Evolutionary conservation across 2,888 invertebrate species (phyloP).

Genomic region (Calameuta idolon): DNA sequence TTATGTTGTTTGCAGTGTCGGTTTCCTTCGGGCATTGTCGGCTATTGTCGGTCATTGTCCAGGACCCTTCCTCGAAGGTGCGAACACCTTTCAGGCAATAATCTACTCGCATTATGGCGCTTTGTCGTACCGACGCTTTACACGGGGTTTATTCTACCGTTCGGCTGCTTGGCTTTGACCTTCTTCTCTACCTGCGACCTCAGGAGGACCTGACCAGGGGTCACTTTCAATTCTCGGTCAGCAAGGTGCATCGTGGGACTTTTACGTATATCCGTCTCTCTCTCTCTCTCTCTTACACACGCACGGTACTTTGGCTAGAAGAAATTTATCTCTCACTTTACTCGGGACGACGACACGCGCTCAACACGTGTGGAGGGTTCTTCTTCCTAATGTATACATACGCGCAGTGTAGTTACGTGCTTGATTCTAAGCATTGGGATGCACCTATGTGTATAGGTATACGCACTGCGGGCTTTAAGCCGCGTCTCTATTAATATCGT

Average conservation of each 20-base stretch:
- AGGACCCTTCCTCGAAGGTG: slow-evolving; percentile 60
- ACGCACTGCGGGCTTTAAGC: neutral
- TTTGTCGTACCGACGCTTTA: slow-evolving; percentile 61
- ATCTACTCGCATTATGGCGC: slow-evolving; percentile 63
- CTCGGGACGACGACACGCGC: neutral
- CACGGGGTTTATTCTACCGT: slow-evolving; percentile 12
- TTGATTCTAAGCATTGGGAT: slow-evolving; percentile 36
- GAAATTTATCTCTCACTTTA: neutral
- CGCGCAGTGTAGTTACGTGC: neutral
- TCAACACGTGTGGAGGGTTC: neutral
- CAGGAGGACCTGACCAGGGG: slow-evolving; percentile 64
- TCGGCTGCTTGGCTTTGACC: neutral
- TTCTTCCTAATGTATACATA: neutral
- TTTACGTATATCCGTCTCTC: neutral
- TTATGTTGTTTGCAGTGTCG: slow-evolving; percentile 66
- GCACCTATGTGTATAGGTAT: slow-evolving; percentile 36
- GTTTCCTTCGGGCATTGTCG: slow-evolving; percentile 62
- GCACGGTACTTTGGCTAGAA: neutral
- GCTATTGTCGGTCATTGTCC: slow-evolving; percentile 64
- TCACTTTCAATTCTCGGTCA: slow-evolving; percentile 43
- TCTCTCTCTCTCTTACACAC: neutral
- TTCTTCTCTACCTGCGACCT: neutral
- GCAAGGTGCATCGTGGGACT: neutral
- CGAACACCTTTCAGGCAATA: slow-evolving; percentile 65
- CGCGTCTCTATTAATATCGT: slow-evolving; percentile 52